Percentiles rank a stretch among this genome's conserved stretches.
Evolutionary conservation across 2,113 vertebrate genomes (phyloP).

Genomic region (Aphelocoma coerulescens): DNA sequence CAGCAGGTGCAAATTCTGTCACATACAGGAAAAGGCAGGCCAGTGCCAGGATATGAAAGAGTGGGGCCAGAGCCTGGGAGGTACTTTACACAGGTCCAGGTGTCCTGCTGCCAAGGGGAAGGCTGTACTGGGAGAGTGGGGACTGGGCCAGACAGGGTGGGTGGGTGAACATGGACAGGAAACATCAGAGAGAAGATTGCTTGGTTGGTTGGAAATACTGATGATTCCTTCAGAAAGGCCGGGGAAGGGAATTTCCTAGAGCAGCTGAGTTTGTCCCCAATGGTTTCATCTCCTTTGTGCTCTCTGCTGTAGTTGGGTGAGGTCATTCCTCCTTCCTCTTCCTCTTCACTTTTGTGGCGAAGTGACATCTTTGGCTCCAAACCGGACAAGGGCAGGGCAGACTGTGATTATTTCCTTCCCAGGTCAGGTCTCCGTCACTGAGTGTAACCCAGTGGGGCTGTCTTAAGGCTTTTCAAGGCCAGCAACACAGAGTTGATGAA

Average conservation of each 20-base stretch:
- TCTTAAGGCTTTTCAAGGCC: background rate
- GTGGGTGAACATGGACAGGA: background rate
- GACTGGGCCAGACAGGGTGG: background rate
- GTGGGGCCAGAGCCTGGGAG: background rate
- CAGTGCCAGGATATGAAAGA: background rate
- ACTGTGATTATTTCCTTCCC: slow-evolving; percentile 25
- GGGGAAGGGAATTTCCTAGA: background rate
- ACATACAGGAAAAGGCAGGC: fast-evolving
- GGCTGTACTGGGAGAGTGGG: fast-evolving
- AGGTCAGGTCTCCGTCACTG: background rate
- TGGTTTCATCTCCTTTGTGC: background rate
- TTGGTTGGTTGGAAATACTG: background rate
- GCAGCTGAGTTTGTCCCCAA: background rate
- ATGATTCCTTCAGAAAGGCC: background rate
- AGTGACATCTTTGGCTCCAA: slow-evolving; percentile 2
- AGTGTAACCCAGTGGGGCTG: background rate
- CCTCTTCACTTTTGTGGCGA: background rate
- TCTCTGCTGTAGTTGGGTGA: background rate
- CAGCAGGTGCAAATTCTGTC: background rate
- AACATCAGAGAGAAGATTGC: background rate
- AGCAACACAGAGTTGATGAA: background rate
- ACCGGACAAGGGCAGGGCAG: slow-evolving; percentile 1
- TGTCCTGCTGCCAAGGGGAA: background rate
- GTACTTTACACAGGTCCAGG: fast-evolving
- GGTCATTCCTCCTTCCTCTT: slow-evolving; percentile 36